Conservation (phyloP, 2,888 invertebrate genomes). For the Melanostoma scalare region DNA sequence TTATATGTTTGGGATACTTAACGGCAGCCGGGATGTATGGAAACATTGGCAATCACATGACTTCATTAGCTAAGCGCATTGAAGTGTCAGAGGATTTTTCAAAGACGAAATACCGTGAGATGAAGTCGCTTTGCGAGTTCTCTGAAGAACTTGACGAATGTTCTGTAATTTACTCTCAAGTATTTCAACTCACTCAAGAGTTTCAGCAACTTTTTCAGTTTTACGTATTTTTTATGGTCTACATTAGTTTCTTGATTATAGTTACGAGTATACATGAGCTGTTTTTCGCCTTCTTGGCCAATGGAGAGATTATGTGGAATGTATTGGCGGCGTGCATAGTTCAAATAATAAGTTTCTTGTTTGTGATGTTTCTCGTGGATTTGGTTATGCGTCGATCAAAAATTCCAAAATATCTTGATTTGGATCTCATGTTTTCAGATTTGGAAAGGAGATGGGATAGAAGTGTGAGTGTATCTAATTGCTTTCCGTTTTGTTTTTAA, state of each 20-base stretch:
- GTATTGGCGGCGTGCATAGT: constrained; percentile 73
- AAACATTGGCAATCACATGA: constrained; percentile 46
- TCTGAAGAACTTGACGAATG: constrained; percentile 77
- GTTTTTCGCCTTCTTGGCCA: constrained; percentile 74
- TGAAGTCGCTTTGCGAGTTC: constrained; percentile 76
- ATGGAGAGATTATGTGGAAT: constrained; percentile 58
- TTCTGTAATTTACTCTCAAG: constrained; percentile 74
- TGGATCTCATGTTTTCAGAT: constrained; percentile 77
- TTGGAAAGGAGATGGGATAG: constrained; percentile 78
- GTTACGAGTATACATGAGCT: constrained; percentile 76
- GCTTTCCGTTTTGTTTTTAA: neutral
- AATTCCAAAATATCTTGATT: constrained; percentile 74
- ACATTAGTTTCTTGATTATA: constrained; percentile 76
- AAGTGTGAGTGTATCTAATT: constrained; percentile 75
- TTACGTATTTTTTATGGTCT: constrained; percentile 78
- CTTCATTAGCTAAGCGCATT: constrained; percentile 13
- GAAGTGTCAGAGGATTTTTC: neutral
- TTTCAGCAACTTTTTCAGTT: constrained; percentile 77
- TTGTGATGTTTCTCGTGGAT: constrained; percentile 77
- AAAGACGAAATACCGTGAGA: constrained; percentile 74
- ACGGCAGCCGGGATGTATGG: constrained; percentile 40
- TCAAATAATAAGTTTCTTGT: constrained; percentile 75
- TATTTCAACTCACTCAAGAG: constrained; percentile 74
- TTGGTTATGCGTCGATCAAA: constrained; percentile 74
- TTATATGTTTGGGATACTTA: constrained; percentile 38